Percentiles rank a stretch among this genome's conserved stretches.
Conservation (phyloP, 2,797 vertebrate genomes). For the Champsocephalus gunnari region DNA sequence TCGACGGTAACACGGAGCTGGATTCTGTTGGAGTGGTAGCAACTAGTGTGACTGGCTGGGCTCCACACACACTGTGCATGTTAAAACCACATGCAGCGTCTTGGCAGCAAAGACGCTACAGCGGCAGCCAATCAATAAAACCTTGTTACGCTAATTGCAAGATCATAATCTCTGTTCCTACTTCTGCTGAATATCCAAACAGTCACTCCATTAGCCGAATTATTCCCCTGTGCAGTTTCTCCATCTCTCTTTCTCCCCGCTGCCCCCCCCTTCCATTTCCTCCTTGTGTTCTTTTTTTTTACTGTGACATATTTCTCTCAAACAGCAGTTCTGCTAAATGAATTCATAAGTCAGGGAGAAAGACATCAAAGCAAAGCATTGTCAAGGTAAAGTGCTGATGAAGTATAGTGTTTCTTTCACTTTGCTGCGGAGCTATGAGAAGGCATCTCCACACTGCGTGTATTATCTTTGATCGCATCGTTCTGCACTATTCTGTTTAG, state of each 20-base stretch:
- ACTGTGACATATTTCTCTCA: slow-evolving; percentile 79
- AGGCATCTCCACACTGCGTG: slow-evolving; percentile 51
- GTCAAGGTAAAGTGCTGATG: slow-evolving; percentile 83
- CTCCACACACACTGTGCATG: slow-evolving; percentile 75
- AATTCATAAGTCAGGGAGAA: slow-evolving; percentile 80
- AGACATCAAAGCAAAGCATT: slow-evolving; percentile 79
- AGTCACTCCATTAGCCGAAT: slow-evolving; percentile 86
- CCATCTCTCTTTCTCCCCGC: slow-evolving; percentile 48
- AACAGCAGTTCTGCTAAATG: slow-evolving; percentile 81
- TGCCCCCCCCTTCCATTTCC: slow-evolving; percentile 44
- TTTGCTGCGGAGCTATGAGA: slow-evolving; percentile 65
- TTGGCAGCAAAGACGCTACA: slow-evolving; percentile 81
- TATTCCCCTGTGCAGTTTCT: slow-evolving; percentile 81
- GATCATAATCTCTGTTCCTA: slow-evolving; percentile 87
- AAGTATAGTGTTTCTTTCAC: slow-evolving; percentile 67
- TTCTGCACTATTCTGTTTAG: slow-evolving; percentile 39
- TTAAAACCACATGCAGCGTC: slow-evolving; percentile 81
- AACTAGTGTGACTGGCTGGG: slow-evolving; percentile 58
- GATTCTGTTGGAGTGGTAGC: slow-evolving; percentile 38
- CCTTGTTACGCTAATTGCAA: slow-evolving; percentile 88
- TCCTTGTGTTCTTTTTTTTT: slow-evolving; percentile 34
- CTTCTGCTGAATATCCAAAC: slow-evolving; percentile 87
- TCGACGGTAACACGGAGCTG: slow-evolving; percentile 47
- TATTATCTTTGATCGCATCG: slow-evolving; percentile 68
- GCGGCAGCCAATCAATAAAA: slow-evolving; percentile 88